Evolutionary conservation across 2,113 vertebrate genomes (phyloP), one percentile per base, ranked within the genome.

Genomic region (Dissostichus mawsoni): DNA sequence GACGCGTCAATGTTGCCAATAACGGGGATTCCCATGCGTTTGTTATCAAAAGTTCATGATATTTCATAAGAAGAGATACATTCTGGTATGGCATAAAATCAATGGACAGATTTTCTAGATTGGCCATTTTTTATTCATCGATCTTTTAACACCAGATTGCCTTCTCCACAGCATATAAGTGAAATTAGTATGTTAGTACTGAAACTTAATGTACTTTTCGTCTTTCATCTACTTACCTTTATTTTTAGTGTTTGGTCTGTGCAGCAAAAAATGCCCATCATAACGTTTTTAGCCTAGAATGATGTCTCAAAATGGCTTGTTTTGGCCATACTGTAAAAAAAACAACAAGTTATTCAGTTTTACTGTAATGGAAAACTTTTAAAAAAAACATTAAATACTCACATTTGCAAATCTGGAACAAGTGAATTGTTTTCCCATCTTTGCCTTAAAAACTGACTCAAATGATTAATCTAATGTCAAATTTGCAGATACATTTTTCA

Each of bases 1-100:
- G 89, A 86, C 80, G 69, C 61, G 64, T 89, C 91, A 90, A 70
- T 82, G 77, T 79, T 89, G 84, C 79, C 84, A 88, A 90, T 91
- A 88, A 83, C 81, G 61, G 66, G 85, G 81, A 86, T 82, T 88
- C 74, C 79, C 79, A 29, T 41, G 59, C 44, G 77, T 85, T 69
- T 69, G 67, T 92, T 87, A 85, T 80, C 67, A 83, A 82, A 87
- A 79, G 82, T 76, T 89, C 44, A 45, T 33, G 36, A 83, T 79
- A 81, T 85, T 87, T 90, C 53, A 80, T 65, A 58, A 57, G 80
- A 59, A 61, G 80, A 75, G 71, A 80, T 79, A 66, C n/a, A 84
- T 76, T 85, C 53, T 65, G 41, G 4, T 63, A 45, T 6, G 36
- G 64, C 57, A 74, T 29, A 58, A 74, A 79, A 80, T 83, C 69